phyloP scores from a whole-genome alignment of 2,888 invertebrate species.

The Epirrita christyi region DNA sequence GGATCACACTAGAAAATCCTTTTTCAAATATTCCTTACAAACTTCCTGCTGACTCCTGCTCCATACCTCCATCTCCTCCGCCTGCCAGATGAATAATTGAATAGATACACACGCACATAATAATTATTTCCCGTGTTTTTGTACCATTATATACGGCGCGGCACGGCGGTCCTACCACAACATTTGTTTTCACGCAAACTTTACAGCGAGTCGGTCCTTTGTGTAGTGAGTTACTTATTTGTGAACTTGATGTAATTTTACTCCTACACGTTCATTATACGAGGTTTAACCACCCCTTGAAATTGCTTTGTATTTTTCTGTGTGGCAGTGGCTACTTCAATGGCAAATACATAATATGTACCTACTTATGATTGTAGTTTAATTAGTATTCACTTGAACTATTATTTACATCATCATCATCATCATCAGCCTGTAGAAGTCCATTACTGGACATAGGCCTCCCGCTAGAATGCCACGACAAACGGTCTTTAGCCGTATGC shows the following conservation, averaged over 20 bases:
- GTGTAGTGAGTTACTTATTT: slow-evolving; percentile 20
- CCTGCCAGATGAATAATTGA: slow-evolving; percentile 54
- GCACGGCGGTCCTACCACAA: slow-evolving; percentile 37
- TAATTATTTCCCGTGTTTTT: slow-evolving; percentile 41
- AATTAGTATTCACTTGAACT: too few species aligned
- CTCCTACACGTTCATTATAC: neutral
- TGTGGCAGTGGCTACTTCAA: neutral
- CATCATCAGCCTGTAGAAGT: too few species aligned
- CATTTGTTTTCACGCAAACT: slow-evolving; percentile 38
- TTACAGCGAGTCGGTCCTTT: slow-evolving; percentile 31
- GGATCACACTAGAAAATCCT: too few species aligned
- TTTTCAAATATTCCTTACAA: neutral
- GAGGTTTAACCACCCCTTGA: neutral
- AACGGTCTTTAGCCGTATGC: too few species aligned
- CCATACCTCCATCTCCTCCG: slow-evolving; percentile 19
- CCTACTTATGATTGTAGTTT: too few species aligned
- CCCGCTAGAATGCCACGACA: too few species aligned
- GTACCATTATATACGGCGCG: slow-evolving; percentile 41
- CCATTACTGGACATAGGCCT: too few species aligned
- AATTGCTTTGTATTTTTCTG: neutral
- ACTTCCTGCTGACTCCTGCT: slow-evolving; percentile 5
- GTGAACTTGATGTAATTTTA: neutral
- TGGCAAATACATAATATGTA: too few species aligned
- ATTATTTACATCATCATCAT: too few species aligned
- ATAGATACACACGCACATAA: slow-evolving; percentile 37